Conservation (phyloP, 2,113 vertebrate species). For the Trematomus loennbergii region DNA sequence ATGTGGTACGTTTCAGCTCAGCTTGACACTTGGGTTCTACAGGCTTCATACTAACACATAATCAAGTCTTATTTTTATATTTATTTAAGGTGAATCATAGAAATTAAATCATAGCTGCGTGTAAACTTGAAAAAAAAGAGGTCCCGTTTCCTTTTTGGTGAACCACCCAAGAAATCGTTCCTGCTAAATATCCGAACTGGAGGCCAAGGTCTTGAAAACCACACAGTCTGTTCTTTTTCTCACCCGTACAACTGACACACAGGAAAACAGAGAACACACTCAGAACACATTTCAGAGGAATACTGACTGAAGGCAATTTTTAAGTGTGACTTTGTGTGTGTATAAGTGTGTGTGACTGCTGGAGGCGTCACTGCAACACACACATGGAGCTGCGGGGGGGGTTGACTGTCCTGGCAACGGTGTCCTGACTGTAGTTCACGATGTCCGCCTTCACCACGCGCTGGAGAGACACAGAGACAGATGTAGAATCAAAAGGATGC, state of each 20-base stretch:
- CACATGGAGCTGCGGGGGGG: constrained; percentile 97
- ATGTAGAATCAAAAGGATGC: constrained; percentile 17
- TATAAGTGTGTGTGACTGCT: constrained; percentile 4
- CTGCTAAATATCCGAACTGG: constrained; percentile 56
- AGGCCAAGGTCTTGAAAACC: constrained; percentile 49
- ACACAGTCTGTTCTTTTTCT: constrained; percentile 56
- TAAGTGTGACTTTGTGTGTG: constrained; percentile 18
- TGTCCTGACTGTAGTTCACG: constrained; percentile 99
- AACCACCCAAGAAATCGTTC: constrained; percentile 45
- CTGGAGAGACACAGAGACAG: constrained; percentile 77
- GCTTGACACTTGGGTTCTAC: constrained; percentile 23
- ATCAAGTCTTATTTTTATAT: constrained; percentile 27
- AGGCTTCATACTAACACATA: constrained; percentile 36
- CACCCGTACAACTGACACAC: constrained; percentile 38
- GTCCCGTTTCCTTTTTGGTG: constrained; percentile 47
- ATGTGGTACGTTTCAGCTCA: constrained; percentile 26
- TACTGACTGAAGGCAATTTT: constrained; percentile 69
- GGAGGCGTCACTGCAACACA: constrained; percentile 79
- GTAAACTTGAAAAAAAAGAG: constrained; percentile 53
- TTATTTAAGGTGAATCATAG: constrained; percentile 31
- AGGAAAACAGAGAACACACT: constrained; percentile 43
- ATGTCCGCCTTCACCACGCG: constrained; percentile 98
- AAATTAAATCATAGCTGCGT: constrained; percentile 64
- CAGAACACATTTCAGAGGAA: constrained; percentile 58
- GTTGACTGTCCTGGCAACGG: constrained; percentile 88